A percentile compares a stretch with the other conserved stretches of the same genome.
Conservation (phyloP, 2,113 vertebrate genomes). For the Asarcornis scutulata region DNA sequence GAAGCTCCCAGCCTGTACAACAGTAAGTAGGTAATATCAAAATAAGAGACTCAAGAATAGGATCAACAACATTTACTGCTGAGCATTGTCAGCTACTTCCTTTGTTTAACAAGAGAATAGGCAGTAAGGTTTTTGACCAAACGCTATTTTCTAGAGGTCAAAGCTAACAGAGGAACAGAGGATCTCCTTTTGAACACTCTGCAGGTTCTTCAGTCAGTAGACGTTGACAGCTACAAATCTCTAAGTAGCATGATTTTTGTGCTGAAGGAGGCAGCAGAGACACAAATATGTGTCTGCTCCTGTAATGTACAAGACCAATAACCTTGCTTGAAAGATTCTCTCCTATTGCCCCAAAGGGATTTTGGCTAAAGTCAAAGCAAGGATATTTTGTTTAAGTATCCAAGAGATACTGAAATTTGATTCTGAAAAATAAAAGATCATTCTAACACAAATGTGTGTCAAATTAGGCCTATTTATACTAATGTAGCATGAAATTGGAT, state of each 20-base stretch:
- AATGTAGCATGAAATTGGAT: conserved; percentile 70
- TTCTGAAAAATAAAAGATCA: conserved; percentile 16
- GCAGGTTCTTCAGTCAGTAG: not conserved
- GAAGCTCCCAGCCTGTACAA: not conserved
- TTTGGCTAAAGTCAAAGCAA: conserved; percentile 33
- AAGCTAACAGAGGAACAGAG: not conserved
- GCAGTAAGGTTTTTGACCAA: not conserved
- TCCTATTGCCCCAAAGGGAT: not conserved
- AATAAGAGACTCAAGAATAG: not conserved
- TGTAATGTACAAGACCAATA: not conserved
- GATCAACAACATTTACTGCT: not conserved
- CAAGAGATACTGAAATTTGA: conserved; percentile 11
- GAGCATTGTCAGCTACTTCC: not conserved
- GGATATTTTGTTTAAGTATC: conserved; percentile 38
- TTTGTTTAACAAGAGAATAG: not conserved
- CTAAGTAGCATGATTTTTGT: not conserved
- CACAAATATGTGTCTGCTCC: not conserved
- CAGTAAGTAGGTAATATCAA: not conserved
- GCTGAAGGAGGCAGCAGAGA: not conserved
- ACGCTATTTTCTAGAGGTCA: not conserved
- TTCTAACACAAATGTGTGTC: conserved; percentile 17
- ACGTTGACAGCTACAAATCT: not conserved
- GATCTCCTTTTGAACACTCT: not conserved
- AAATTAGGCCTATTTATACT: conserved; percentile 60
- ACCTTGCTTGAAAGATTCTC: not conserved